Base-by-base conservation (phyloP, 2,888 invertebrate species). In the Mimachlamys varia region DNA sequence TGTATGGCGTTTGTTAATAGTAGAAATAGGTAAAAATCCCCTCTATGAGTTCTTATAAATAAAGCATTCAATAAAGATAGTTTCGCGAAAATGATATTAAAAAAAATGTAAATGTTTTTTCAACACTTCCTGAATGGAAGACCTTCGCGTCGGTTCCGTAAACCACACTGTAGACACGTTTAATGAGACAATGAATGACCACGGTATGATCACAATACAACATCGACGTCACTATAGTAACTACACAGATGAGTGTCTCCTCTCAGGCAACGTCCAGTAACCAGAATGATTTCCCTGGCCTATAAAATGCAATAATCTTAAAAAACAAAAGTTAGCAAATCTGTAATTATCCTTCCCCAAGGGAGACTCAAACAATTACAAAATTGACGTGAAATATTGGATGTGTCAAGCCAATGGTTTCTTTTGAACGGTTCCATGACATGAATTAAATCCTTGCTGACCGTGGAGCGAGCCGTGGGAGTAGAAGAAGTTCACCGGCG, bases 361-460 rank as follows among this genome's bases (percentile, higher is more conserved):
- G 76, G 76, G 76, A 33, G 76, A 33, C 33, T 76, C 33, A 27
- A 76, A 76, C 76, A 76, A 76, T 76, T 76, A 76, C 76, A 76
- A 33, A 76, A 76, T 76, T 76, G 76, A 76, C 76, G 17, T 76
- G 76, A 76, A 76, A 33, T 33, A 76, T 76, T 76, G 76, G 76
- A 76, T 76, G 33, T 76, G 76, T 76, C 76, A 76, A 76, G 76
- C 33, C 76, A 76, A 76, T 76, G 76, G 76, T 76, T 76, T 76
- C 76, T 76, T 76, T 76, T 76, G 76, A 76, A 76, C 76, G 76
- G 76, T 76, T 76, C 33, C 76, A 76, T 33, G 76, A 27, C 76
- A 76, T 27, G 15, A 76, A 13, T 27, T 76, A 33, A 76, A 76
- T 33, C 76, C 27, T 27, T 12, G 76, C 76, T 76, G 76, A 76